Conservation (phyloP, 2,113 vertebrate genomes). For the Candoia aspera region DNA sequence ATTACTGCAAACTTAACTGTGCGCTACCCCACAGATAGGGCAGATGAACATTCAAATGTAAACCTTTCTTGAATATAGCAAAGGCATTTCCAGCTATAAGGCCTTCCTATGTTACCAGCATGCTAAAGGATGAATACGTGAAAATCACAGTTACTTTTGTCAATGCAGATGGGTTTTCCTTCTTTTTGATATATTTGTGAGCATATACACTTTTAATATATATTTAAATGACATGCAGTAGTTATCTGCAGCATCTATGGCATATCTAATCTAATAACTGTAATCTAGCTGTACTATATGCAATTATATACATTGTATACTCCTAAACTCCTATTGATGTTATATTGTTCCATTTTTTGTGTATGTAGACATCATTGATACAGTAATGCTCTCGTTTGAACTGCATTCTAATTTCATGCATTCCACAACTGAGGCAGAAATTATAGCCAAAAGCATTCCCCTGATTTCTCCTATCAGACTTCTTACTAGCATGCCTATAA, state of each 20-base stretch:
- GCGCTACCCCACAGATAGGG: slow-evolving; percentile 31
- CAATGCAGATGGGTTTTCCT: background rate
- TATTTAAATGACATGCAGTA: background rate
- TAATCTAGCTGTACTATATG: slow-evolving; percentile 30
- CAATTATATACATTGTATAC: background rate
- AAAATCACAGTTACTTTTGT: background rate
- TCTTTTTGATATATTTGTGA: background rate
- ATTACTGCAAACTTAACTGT: slow-evolving; percentile 56
- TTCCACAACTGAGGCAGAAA: slow-evolving; percentile 44
- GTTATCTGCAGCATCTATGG: background rate
- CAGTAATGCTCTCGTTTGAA: slow-evolving; percentile 47
- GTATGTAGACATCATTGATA: background rate
- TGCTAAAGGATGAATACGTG: background rate
- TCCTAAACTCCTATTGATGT: slow-evolving; percentile 13
- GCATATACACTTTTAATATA: background rate
- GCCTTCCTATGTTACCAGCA: background rate
- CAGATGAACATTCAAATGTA: slow-evolving; percentile 42
- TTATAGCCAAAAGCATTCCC: slow-evolving; percentile 42
- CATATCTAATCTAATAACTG: slow-evolving; percentile 15
- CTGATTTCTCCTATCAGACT: background rate
- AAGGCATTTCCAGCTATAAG: background rate
- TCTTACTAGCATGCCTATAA: background rate
- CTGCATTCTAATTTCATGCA: slow-evolving; percentile 58
- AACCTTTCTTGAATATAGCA: background rate
- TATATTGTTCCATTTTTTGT: slow-evolving; percentile 31